phyloP scores from a whole-genome alignment of 2,113 vertebrate genomes.

The Rhombomys opimus region DNA sequence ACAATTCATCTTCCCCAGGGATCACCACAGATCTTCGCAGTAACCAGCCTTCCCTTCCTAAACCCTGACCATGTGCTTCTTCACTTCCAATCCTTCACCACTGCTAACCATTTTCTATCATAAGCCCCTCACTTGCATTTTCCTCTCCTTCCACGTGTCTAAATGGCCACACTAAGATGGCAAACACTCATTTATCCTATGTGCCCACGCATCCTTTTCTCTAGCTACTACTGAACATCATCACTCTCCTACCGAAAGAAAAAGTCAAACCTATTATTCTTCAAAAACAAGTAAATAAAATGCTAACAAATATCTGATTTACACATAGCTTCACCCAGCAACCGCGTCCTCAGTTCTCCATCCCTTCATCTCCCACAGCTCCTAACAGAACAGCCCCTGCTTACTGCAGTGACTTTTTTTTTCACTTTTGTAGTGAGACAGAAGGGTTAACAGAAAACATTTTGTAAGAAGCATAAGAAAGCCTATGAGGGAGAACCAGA shows the following conservation, averaged over 20 bases:
- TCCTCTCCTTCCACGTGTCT: neutral
- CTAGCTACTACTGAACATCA: constrained; percentile 36
- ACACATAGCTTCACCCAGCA: neutral
- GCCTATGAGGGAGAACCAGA: neutral
- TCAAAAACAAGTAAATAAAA: constrained; percentile 40
- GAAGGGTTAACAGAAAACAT: neutral
- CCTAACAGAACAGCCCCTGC: neutral
- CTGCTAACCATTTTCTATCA: neutral
- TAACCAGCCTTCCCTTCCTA: neutral
- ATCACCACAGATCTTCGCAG: neutral
- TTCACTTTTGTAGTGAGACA: constrained; percentile 4
- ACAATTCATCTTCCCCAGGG: neutral
- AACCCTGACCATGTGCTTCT: neutral
- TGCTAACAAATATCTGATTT: neutral
- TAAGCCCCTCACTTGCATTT: neutral
- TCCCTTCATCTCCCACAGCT: neutral
- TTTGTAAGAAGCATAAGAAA: neutral
- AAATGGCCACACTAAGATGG: neutral
- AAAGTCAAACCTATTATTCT: neutral
- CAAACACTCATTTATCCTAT: neutral
- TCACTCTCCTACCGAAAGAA: neutral
- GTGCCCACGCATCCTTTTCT: neutral
- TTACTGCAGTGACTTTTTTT: constrained; percentile 19
- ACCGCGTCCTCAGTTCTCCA: constrained; percentile 2
- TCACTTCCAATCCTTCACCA: neutral